Evolutionary conservation across 1,140 invertebrate genomes (phyloP), one percentile per base, ranked within the genome.

Genomic region (Formica exsecta): DNA sequence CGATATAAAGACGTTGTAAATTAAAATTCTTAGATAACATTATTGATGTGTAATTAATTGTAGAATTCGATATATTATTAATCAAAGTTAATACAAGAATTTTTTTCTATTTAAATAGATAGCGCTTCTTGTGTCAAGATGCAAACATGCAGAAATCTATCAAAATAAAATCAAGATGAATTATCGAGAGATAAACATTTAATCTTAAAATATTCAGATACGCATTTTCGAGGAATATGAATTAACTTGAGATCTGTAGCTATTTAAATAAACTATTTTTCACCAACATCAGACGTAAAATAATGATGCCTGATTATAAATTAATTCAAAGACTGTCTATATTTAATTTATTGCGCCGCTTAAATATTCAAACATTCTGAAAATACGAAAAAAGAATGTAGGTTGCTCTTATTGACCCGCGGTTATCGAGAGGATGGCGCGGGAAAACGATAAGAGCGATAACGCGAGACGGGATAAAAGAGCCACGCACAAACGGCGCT

Each of bases 371-470:
- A 51, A 36, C 9, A 73, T 74, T 61, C 66, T 11, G 16, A 44
- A 44, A 36, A 54, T 11, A 22, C 44, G 64, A 57, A 29, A 36
- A 70, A 29, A 41, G 29, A 70, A 57, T 7, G 51, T 9, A 16
- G 36, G 13, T 36, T 19, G 7, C 25, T 73, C 38, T 61, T 19
- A 36, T 44, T 44, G 79, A 13, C 6, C 38, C 22, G 65, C 51
- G 25, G 22, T 41, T 19, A 48, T 16, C 41, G 68, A 1, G 0
- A 38, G 51, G 22, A n/a, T 7, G 32, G 48, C 77, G 44, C 68
- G 57, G n/a, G 59, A 57, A 68, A 81, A 25, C 36, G 84, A 87
- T 70, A 71, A 79, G 83, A 87, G 87, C 73, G 62, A 44, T 25
- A 76, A 71, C 6, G 32, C 19, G 59, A 51, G 32, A 59, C 74